phyloP scores from a whole-genome alignment of 2,888 invertebrate species.

The Synergus laeviventris region DNA sequence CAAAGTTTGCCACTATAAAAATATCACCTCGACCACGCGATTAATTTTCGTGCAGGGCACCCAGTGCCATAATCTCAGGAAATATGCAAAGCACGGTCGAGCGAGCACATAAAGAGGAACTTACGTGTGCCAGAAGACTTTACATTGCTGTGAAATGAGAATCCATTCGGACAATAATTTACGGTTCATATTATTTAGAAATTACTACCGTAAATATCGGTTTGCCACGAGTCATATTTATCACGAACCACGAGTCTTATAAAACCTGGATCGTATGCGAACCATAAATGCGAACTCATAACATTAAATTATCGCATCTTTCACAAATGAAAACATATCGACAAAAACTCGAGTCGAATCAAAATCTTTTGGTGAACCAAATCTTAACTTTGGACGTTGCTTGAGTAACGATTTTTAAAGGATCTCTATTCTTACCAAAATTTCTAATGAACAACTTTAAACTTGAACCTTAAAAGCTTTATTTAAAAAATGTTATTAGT shows the following conservation, averaged over 20 bases:
- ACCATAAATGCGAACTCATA: slow-evolving; percentile 36
- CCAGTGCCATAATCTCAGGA: slow-evolving; percentile 49
- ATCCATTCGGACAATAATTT: slow-evolving; percentile 56
- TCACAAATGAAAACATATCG: slow-evolving; percentile 20
- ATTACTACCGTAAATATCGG: slow-evolving; percentile 58
- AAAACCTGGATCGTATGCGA: slow-evolving; percentile 50
- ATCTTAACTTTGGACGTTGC: not conserved
- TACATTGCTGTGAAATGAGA: slow-evolving; percentile 49
- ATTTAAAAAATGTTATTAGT: too few relatives aligned
- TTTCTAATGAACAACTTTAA: too few relatives aligned
- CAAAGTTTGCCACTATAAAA: slow-evolving; percentile 38
- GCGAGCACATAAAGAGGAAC: slow-evolving; percentile 49
- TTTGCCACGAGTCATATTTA: slow-evolving; percentile 53
- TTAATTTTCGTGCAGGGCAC: slow-evolving; percentile 49
- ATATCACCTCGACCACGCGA: slow-evolving; percentile 44
- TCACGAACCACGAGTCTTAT: slow-evolving; percentile 50
- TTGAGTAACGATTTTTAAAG: too few relatives aligned
- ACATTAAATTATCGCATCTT: slow-evolving; percentile 51
- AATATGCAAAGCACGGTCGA: slow-evolving; percentile 51
- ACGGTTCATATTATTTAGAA: slow-evolving; percentile 56
- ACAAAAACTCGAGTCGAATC: not conserved
- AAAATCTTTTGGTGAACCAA: not conserved
- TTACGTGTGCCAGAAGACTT: slow-evolving; percentile 46
- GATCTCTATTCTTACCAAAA: too few relatives aligned
- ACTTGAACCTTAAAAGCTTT: too few relatives aligned